Evolutionary conservation across 2,888 invertebrate genomes (phyloP).

Genomic region (Dynastes maya): DNA sequence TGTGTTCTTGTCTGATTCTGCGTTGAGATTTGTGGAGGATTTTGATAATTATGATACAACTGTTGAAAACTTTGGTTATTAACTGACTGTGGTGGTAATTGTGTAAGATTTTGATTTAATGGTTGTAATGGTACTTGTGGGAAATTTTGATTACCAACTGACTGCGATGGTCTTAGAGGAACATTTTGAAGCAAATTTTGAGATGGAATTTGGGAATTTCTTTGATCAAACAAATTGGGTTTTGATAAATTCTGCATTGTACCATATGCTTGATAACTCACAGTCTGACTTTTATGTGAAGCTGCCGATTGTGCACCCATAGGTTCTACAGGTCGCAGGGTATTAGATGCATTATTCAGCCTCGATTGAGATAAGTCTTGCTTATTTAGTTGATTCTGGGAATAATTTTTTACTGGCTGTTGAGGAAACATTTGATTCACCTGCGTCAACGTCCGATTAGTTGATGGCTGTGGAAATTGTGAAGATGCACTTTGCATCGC

Average conservation of each 20-base stretch:
- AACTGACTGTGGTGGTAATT: constrained; percentile 15
- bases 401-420: constrained; percentile 4
- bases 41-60: constrained; percentile 41
- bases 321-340: not conserved
- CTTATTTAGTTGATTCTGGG: constrained; percentile 20
- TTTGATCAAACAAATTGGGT: constrained; percentile 17
- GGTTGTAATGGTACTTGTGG: constrained; percentile 11
- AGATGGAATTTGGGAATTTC: not conserved
- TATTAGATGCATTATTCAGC: constrained; percentile 10
- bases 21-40: constrained; percentile 22
- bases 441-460: not conserved
- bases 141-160: not conserved
- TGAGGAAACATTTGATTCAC: not conserved
- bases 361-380: constrained; percentile 48
- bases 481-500: constrained; percentile 22
- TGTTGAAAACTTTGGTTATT: constrained; percentile 25
- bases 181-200: not conserved
- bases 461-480: constrained; percentile 6
- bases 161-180: not conserved
- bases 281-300: not conserved
- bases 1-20: constrained; percentile 24
- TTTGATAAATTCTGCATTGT: constrained; percentile 51
- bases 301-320: not conserved
- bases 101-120: constrained; percentile 7
- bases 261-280: constrained; percentile 45